phyloP scores from a whole-genome alignment of 1,140 invertebrate species.

The Dendroctonus valens region DNA sequence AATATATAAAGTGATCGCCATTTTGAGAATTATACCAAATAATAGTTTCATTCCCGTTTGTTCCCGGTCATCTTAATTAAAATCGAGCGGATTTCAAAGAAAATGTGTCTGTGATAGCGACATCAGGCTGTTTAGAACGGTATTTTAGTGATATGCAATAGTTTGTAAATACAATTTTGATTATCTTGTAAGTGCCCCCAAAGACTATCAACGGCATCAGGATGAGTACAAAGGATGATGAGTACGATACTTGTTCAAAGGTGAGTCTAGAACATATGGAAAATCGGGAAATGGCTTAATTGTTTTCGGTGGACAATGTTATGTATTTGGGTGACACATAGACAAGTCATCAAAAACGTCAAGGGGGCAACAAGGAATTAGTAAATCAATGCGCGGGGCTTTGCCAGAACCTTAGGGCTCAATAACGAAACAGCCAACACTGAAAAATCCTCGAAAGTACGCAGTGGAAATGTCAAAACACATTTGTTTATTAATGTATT shows the following conservation, averaged over 20 bases:
- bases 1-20: slow-evolving; percentile 44
- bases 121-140: slow-evolving; percentile 35
- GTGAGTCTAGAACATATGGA: slow-evolving; percentile 58
- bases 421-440: no score
- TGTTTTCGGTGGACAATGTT: slow-evolving; percentile 4
- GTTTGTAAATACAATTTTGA: slow-evolving; percentile 32
- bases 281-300: slow-evolving; percentile 11
- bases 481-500: no score
- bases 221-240: slow-evolving; percentile 97
- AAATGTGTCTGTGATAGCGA: slow-evolving; percentile 49
- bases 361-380: slow-evolving; percentile 27
- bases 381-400: slow-evolving; percentile 4
- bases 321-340: slow-evolving; percentile 29
- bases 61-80: slow-evolving; percentile 36
- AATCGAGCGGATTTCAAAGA: slow-evolving; percentile 36
- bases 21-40: slow-evolving; percentile 39
- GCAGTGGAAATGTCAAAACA: no score
- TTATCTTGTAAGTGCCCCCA: slow-evolving; percentile 8
- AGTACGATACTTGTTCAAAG: slow-evolving; percentile 99
- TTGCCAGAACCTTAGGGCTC: no score
- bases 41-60: slow-evolving; percentile 23
- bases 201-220: slow-evolving; percentile 45
- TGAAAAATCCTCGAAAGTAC: no score
- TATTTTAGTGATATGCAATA: slow-evolving; percentile 47
- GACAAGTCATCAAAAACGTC: slow-evolving; percentile 48